Evolutionary conservation across 2,797 vertebrate genomes (phyloP), one percentile per base, ranked within the genome.

Genomic region (Merluccius polli): DNA sequence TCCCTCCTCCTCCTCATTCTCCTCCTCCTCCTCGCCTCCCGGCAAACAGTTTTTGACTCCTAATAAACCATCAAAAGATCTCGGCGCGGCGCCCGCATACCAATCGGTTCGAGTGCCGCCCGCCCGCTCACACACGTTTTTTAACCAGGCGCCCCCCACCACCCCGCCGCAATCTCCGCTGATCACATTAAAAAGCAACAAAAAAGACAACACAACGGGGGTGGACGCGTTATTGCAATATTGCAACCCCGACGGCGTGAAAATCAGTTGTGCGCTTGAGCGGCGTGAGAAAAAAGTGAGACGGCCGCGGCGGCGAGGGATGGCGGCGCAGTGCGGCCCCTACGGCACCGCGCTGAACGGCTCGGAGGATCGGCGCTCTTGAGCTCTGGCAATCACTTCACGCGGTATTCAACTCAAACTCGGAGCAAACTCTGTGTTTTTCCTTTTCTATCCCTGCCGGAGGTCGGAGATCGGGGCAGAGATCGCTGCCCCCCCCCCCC

Each of bases 11-110:
- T 35, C 3, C 33, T 35, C 33, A 35, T 35, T 35, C 9, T 59
- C 70, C 71, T 77, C 18, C 71, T 75, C 16, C 29, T 73, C 72
- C 76, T 3, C 73, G 72, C 31, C 12, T 11, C 70, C 71, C 21
- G 33, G 75, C 18, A 29, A 80, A 82, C 74, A 41, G 13, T 31
- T 65, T 68, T 38, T 69, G 31, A 65, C 63, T 82, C 32, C 48
- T 74, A 67, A 81, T 83, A 36, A 77, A 79, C 74, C 74, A 32
- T 32, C 75, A 76, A 79, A 67, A 13, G 0, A 38, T 80, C 36
- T 70, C 77, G 78, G 81, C 78, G 67, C 76, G 77, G 73, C 59
- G 33, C n/a, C 59, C 81, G 83, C 73, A 70, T 75, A 18, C 33
- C 41, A 44, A 78, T 82, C 70, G 67, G 33, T 9, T 21, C 12